Evolutionary conservation across 1,140 invertebrate genomes (phyloP), one percentile per base, ranked within the genome.

Genomic region (Laupala kohalensis): DNA sequence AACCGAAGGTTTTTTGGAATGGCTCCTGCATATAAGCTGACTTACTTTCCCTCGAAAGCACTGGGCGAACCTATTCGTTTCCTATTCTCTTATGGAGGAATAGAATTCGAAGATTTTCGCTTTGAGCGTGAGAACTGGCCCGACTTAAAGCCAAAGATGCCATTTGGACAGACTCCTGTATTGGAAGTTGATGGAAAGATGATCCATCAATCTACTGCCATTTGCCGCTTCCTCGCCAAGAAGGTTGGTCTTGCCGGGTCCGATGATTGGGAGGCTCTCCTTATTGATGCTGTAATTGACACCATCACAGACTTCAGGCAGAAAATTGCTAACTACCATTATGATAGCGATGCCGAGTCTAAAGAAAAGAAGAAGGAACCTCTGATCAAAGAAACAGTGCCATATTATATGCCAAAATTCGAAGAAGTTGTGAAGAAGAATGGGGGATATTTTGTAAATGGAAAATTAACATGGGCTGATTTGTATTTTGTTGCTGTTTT

Each of bases 391-490:
- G 77, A 78, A 64, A 78, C 77, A 5, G 74, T 82, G 6, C 79
- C 80, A 53, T 78, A 78, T 71, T 82, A 78, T 73, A 70, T 83
- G 69, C 70, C 73, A 3, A 79, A 77, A 72, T 80, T 81, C 25
- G 84, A 88, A 76, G 79, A 80, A 72, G 79, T 84, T 71, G 82
- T 85, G 25, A 80, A 84, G 75, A 78, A 82, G 30, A 87, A 86
- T 74, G 81, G 81, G 25, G 85, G 84, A 53, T 81, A 85, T 74
- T 80, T 88, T 53, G 86, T 85, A 69, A 79, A 84, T 70, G 78
- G 80, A 75, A 82, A 83, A 76, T 80, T 87, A 30, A 87, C 87
- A 25, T 89, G 87, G 87, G 84, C 83, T 4, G 89, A 90, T 78
- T 74, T 90, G 4, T 81, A 81, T 75, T 87, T 90, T 73, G 85